phyloP scores from a whole-genome alignment of 2,797 vertebrate species.

The Danio tinwini region DNA sequence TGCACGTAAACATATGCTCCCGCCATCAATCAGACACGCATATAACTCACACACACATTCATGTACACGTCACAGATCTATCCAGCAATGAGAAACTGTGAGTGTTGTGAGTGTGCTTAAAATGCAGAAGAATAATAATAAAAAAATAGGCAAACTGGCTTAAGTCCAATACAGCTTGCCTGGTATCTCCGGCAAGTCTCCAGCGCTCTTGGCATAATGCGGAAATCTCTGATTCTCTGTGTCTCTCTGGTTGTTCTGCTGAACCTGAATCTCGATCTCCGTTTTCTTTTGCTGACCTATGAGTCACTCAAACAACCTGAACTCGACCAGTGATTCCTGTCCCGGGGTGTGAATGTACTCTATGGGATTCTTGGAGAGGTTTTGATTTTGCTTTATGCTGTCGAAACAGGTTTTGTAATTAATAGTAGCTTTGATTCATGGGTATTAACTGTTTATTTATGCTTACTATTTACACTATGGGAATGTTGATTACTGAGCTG shows the following conservation, averaged over 20 bases:
- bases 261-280: conserved; percentile 22
- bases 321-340: neutral
- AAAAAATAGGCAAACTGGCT: conserved; percentile 33
- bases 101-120: neutral
- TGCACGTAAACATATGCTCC: conserved; percentile 21
- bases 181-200: conserved; percentile 60
- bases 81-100: neutral
- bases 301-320: conserved; percentile 33
- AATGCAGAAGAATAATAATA: neutral
- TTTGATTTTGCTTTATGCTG: neutral
- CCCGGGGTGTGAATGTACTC: neutral
- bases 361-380: neutral
- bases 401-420: no score
- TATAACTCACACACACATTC: conserved; percentile 26
- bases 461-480: no score
- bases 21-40: neutral
- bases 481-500: no score
- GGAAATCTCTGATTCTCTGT: conserved; percentile 56
- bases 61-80: conserved; percentile 12
- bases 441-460: no score
- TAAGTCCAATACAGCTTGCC: conserved; percentile 50
- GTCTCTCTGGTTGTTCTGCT: conserved; percentile 12
- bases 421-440: no score
- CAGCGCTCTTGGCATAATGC: conserved; percentile 69
- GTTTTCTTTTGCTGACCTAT: conserved; percentile 33